Evolutionary conservation across 2,113 vertebrate genomes (phyloP).

Genomic region (Pogona vitticeps): DNA sequence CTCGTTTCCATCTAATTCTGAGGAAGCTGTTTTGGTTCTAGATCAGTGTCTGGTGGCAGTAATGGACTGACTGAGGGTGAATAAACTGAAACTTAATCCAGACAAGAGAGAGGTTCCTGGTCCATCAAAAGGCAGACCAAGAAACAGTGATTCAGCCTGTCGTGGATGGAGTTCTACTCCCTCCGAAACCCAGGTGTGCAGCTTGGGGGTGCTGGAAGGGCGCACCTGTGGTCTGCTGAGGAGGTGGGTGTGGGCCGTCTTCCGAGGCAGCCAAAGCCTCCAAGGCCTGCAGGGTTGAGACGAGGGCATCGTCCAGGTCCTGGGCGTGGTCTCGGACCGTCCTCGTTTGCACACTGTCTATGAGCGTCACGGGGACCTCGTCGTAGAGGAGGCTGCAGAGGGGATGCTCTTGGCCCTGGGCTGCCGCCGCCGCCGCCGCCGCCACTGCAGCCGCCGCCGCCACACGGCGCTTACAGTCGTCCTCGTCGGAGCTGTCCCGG

Average conservation of each 20-base stretch:
- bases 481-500: constrained; percentile 96
- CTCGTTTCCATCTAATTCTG: no score
- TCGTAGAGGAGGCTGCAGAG: constrained; percentile 80
- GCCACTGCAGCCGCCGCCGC: constrained; percentile 30
- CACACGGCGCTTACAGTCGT: constrained; percentile 86
- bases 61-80: no score
- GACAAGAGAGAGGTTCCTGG: no score
- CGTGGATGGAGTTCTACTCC: background rate
- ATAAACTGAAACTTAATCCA: no score
- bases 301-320: constrained; percentile 95
- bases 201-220: background rate
- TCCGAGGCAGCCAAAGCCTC: constrained; percentile 97
- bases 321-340: constrained; percentile 95
- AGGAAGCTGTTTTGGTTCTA: no score
- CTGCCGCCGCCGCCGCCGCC: constrained; percentile 51
- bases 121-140: background rate
- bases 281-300: constrained; percentile 96
- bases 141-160: background rate
- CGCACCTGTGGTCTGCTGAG: constrained; percentile 95
- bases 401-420: constrained; percentile 73
- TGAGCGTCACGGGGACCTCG: constrained; percentile 93
- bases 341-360: constrained; percentile 90
- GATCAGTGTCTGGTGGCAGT: no score
- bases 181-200: background rate
- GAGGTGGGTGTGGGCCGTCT: constrained; percentile 89